These are phyloP conservation scores for Euleptes europaea DNA, from an alignment of 2,113 vertebrate species.

Conservation along the genomic window DNA sequence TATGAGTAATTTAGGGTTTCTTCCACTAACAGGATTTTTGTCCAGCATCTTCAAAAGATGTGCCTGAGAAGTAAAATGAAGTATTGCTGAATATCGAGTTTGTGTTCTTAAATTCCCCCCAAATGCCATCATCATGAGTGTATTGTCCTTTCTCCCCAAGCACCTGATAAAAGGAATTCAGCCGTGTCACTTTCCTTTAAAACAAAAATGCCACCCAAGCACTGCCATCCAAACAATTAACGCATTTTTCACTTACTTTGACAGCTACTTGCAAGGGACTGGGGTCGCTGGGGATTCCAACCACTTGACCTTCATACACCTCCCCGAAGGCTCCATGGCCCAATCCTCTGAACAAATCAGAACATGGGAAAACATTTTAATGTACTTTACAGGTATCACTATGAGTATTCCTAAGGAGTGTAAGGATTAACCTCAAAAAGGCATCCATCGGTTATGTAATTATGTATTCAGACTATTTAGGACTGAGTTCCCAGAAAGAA, in stretches of 20 bases:
- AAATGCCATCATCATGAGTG: not conserved
- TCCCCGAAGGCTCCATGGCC: slow-evolving; percentile 98
- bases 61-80: not conserved
- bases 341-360: slow-evolving; percentile 84
- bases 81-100: not conserved
- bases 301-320: slow-evolving; percentile 96
- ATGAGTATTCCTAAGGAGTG: too few species aligned
- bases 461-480: too few species aligned
- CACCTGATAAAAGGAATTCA: not conserved
- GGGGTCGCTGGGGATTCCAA: slow-evolving; percentile 88
- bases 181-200: slow-evolving; percentile 15
- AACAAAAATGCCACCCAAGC: slow-evolving; percentile 42
- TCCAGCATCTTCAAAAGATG: not conserved
- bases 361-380: slow-evolving; percentile 65
- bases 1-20: not conserved
- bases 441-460: too few species aligned
- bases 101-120: not conserved
- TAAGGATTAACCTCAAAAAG: too few species aligned
- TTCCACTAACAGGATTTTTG: not conserved
- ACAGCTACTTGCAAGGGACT: slow-evolving; percentile 96
- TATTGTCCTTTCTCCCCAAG: not conserved
- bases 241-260: slow-evolving; percentile 83
- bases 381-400: slow-evolving; percentile 46
- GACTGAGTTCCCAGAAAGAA: too few species aligned
- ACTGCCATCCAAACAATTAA: slow-evolving; percentile 34